phyloP scores from a whole-genome alignment of 2,888 invertebrate species.

The Catocala sponsa region DNA sequence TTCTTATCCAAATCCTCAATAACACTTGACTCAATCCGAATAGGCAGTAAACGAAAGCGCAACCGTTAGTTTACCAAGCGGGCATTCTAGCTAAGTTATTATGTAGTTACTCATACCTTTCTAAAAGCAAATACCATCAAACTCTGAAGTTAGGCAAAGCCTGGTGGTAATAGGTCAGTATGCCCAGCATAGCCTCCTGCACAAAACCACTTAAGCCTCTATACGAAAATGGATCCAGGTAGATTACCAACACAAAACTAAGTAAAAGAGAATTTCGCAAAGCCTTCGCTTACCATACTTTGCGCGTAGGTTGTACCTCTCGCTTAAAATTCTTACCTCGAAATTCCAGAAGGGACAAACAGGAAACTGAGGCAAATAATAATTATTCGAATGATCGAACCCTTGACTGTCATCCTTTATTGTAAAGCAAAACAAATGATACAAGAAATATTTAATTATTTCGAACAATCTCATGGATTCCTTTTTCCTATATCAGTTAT shows the following conservation, averaged over 20 bases:
- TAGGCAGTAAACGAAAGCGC: too few species aligned
- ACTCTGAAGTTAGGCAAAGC: conserved; percentile 18
- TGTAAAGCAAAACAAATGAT: conserved; percentile 10
- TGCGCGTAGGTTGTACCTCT: conserved; percentile 6
- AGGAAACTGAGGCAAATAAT: conserved; percentile 14
- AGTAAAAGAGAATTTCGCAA: conserved; percentile 22
- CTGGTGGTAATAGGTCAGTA: conserved; percentile 37
- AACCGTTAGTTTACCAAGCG: too few species aligned
- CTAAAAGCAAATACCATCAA: conserved; percentile 9
- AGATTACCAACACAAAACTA: conserved; percentile 20
- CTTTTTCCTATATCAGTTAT: conserved; percentile 22
- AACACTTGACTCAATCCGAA: too few species aligned
- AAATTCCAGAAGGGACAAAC: conserved; percentile 15
- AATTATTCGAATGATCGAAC: conserved; percentile 16
- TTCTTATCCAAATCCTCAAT: too few species aligned
- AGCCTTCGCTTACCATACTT: conserved; percentile 20
- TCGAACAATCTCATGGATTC: conserved; percentile 12
- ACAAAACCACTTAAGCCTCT: conserved; percentile 25
- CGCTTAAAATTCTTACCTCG: conserved; percentile 11
- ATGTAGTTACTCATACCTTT: too few species aligned
- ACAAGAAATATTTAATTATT: conserved; percentile 33
- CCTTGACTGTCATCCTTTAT: conserved; percentile 14
- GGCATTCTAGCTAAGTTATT: too few species aligned
- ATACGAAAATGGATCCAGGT: conserved; percentile 26
- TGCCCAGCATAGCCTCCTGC: conserved; percentile 10